phyloP scores from a whole-genome alignment of 2,888 invertebrate species.

The Uloborus plumipes region DNA sequence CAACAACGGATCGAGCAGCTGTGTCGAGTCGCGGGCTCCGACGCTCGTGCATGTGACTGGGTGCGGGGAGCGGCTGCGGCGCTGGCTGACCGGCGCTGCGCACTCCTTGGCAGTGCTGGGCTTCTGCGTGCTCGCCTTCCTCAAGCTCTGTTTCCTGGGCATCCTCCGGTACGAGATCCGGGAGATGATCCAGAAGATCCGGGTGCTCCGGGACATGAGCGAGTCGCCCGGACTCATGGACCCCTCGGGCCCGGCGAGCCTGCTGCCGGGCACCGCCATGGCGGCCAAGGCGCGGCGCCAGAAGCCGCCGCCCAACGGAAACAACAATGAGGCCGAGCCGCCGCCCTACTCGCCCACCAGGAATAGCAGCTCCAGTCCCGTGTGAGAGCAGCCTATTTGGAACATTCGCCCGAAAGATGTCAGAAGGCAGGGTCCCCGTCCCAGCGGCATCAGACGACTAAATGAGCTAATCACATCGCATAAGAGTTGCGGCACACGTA shows the following conservation, averaged over 20 bases:
- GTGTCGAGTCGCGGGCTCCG: conserved; percentile 56
- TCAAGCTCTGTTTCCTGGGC: conserved; percentile 89
- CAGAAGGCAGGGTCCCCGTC: too few species aligned
- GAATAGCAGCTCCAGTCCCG: conserved; percentile 49
- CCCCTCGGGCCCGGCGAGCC: conserved; percentile 36
- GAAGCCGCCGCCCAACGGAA: conserved; percentile 70
- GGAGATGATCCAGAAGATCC: conserved; percentile 92
- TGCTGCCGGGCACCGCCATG: conserved; percentile 46
- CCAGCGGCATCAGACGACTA: too few species aligned
- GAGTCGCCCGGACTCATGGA: conserved; percentile 69
- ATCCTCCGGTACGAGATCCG: conserved; percentile 88
- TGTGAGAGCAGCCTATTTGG: conserved; percentile 32
- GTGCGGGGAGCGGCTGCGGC: conserved; percentile 81
- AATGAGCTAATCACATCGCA: too few species aligned
- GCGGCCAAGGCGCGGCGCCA: conserved; percentile 69
- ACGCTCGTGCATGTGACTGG: conserved; percentile 72
- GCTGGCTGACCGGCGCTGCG: conserved; percentile 84
- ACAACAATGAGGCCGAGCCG: conserved; percentile 66
- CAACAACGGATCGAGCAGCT: conserved; percentile 38
- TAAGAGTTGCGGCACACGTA: too few species aligned
- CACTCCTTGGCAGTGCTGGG: conserved; percentile 83
- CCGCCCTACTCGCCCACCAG: conserved; percentile 31
- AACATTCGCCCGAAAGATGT: neutral
- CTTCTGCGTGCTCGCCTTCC: conserved; percentile 89
- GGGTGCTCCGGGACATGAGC: conserved; percentile 81